Conservation (phyloP, 1,140 invertebrate genomes). For the Pogonognathellus flavescens region DNA sequence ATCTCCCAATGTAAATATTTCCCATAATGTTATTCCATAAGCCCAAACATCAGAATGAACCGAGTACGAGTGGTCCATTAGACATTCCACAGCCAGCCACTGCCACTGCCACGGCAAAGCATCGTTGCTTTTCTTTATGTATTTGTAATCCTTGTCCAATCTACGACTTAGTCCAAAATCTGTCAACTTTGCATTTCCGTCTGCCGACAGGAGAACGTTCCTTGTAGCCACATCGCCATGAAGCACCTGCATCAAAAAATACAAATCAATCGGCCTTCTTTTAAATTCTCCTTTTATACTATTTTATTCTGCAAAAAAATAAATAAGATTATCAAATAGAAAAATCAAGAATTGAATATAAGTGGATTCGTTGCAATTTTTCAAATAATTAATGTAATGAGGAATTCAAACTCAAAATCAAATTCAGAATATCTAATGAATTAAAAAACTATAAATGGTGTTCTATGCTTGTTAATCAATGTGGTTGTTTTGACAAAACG, state of each 20-base stretch:
- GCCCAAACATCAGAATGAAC: constrained; percentile 64
- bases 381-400: too few species aligned
- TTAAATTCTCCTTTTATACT: too few species aligned
- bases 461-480: too few species aligned
- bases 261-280: too few species aligned
- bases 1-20: constrained; percentile 14
- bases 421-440: too few species aligned
- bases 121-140: not conserved
- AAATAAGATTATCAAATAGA: too few species aligned
- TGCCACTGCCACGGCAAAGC: constrained; percentile 21
- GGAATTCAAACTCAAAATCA: too few species aligned
- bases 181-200: not conserved
- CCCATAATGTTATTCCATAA: constrained; percentile 3
- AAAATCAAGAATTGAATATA: too few species aligned
- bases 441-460: too few species aligned
- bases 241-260: not conserved
- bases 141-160: not conserved
- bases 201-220: not conserved
- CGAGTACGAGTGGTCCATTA: constrained; percentile 70
- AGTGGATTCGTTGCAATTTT: too few species aligned
- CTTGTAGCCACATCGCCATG: not conserved
- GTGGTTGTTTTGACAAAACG: too few species aligned
- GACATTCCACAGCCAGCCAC: constrained; percentile 73
- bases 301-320: too few species aligned
- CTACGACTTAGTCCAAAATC: not conserved